Conservation (phyloP, 37 sponge, comb jelly and placozoan genomes). For the Axinella damicornis region DNA sequence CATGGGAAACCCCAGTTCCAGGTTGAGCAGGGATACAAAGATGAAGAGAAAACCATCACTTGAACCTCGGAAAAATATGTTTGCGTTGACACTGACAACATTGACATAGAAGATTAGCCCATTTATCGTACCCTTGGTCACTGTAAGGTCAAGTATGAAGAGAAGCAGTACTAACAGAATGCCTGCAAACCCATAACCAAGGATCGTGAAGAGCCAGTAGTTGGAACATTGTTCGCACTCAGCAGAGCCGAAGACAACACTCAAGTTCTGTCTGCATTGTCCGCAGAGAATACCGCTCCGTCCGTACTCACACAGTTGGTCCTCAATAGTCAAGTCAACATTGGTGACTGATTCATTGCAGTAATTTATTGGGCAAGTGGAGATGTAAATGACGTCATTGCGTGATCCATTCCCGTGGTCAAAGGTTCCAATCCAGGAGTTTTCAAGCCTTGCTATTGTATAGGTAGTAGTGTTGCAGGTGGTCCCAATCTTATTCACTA, state of each 20-base stretch:
- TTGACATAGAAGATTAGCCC: slow-evolving; percentile 69
- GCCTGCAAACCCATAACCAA: slow-evolving; percentile 33
- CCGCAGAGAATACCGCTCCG: slow-evolving; percentile 72
- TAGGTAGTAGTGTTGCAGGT: slow-evolving; percentile 13
- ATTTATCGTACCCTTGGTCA: slow-evolving; percentile 51
- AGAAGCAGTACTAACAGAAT: slow-evolving; percentile 33
- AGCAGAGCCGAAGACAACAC: slow-evolving; percentile 56
- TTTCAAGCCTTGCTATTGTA: slow-evolving; percentile 20
- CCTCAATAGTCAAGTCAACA: slow-evolving; percentile 11
- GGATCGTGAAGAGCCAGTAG: slow-evolving; percentile 41
- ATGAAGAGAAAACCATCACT: slow-evolving; percentile 31
- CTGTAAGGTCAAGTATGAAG: slow-evolving; percentile 60
- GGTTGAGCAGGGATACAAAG: slow-evolving; percentile 55
- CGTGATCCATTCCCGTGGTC: background rate
- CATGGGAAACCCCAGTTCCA: slow-evolving; percentile 60
- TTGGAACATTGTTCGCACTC: slow-evolving; percentile 53
- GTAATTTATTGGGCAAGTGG: slow-evolving; percentile 47
- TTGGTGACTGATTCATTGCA: background rate
- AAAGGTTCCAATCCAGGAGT: slow-evolving; percentile 26
- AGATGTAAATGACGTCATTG: slow-evolving; percentile 6
- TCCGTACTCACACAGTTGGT: slow-evolving; percentile 24
- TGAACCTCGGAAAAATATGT: slow-evolving; percentile 25
- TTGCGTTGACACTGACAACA: slow-evolving; percentile 25
- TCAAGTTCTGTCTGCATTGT: slow-evolving; percentile 28
- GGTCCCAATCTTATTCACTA: background rate